Conservation (phyloP, 2,888 invertebrate species). For the Trichogramma dendrolimi region DNA sequence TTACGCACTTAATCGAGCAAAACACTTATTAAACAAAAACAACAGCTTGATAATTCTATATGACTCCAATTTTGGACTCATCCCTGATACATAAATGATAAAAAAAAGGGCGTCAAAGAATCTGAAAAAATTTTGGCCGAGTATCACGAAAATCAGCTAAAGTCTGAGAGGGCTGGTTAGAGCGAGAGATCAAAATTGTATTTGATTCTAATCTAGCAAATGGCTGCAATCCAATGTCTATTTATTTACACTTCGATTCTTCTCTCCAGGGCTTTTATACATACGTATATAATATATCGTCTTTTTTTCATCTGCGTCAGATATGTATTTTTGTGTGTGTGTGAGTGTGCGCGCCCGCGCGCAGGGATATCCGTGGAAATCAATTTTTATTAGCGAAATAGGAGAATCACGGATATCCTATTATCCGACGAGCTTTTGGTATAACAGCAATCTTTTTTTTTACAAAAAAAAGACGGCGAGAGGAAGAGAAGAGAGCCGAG, state of each 20-base stretch:
- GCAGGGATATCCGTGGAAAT: constrained; percentile 1
- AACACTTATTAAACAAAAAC: too few relatives aligned
- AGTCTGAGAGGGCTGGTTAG: too few relatives aligned
- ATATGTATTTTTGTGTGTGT: not conserved
- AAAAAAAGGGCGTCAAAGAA: not conserved
- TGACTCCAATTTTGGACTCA: too few relatives aligned
- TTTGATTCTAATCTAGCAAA: constrained; percentile 50
- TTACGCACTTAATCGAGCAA: too few relatives aligned
- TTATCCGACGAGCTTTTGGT: constrained; percentile 13
- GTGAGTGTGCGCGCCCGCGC: not conserved
- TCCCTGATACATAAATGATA: too few relatives aligned
- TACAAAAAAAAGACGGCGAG: too few relatives aligned
- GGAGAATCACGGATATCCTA: constrained; percentile 10
- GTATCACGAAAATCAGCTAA: not conserved
- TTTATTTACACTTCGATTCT: constrained; percentile 46
- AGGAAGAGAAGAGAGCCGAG: too few relatives aligned
- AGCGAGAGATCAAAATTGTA: constrained; percentile 39
- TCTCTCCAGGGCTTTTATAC: not conserved
- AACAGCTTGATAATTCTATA: too few relatives aligned
- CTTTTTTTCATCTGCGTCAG: not conserved
- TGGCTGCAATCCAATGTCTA: constrained; percentile 43
- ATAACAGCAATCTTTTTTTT: not conserved
- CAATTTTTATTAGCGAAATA: constrained; percentile 23
- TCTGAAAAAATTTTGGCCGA: not conserved
- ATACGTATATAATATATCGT: not conserved